Base-by-base conservation (phyloP, 2,797 vertebrate species). In the Ceryle rudis region DNA sequence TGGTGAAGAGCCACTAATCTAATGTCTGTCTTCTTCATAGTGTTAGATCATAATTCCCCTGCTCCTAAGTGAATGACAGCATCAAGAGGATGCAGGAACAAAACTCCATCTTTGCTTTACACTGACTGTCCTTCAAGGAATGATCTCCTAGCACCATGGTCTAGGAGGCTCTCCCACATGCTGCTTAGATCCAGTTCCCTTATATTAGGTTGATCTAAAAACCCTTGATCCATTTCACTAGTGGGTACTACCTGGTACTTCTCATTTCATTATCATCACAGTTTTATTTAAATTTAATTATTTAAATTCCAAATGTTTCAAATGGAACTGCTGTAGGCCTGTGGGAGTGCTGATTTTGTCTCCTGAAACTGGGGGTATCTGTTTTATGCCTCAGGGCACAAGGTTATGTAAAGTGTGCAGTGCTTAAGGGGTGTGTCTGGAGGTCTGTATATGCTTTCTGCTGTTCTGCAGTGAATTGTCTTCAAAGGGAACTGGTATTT, bases 291-390 rank as follows among this genome's bases (percentile, higher is more conserved):
- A 44, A 33, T 58, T 23, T 22, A 46, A n/a, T 42, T 37, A 31
- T 37, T 72, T 41, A 72, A 25, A 57, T 67, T 65, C 60, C 29
- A 46, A 5, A 5, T 21, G 5, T 73, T 92, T 70, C 14, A 55
- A 74, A 41, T 41, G 22, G 11, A 3, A 69, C 21, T 21, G 18
- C 35, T 60, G 20, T 37, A 37, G 42, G 33, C 35, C 69, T 71
- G n/a, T 26, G 29, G 29, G 22, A 31, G 44, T n/a, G 25, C 41
- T 65, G 77, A 10, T 83, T 78, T 89, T 65, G 39, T 79, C 14
- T 8, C 13, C 0, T 6, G 41, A 62, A 86, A 44, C 21, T 21
- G 37, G 31, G 31, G 20, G 15, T 46, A 13, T 13, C 10, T 0
- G 0, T 47, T 88, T 79, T 52, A 31, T 57, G 33, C 31, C 7